These are phyloP conservation scores for Sphaeramia orbicularis DNA, from an alignment of 2,797 vertebrate species.

Conservation along the genomic window DNA sequence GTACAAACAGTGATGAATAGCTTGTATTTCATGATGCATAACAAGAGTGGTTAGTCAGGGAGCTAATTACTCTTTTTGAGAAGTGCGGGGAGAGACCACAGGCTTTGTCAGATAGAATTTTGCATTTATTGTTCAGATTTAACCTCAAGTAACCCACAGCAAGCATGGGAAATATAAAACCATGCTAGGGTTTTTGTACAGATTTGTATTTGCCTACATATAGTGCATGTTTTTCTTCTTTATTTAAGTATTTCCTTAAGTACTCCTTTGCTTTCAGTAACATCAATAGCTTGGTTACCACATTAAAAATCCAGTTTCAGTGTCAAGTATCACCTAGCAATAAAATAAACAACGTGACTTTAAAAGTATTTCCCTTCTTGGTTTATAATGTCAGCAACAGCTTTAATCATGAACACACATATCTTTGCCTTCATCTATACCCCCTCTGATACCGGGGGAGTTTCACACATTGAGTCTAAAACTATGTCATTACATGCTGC, in stretches of 20 bases:
- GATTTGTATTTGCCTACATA: constrained; percentile 36
- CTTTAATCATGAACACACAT: constrained; percentile 30
- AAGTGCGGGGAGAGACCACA: constrained; percentile 25
- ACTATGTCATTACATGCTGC: constrained; percentile 31
- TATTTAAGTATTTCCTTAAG: constrained; percentile 41
- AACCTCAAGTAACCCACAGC: constrained; percentile 36
- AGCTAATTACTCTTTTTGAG: constrained; percentile 52
- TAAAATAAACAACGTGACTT: constrained; percentile 48
- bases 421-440: constrained; percentile 7
- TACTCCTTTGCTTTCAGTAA: constrained; percentile 2
- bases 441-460: background rate
- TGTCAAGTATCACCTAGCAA: constrained; percentile 11
- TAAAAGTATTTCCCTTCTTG: constrained; percentile 16
- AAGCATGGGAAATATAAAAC: constrained; percentile 3
- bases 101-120: constrained; percentile 40
- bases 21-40: constrained; percentile 46
- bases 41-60: constrained; percentile 52
- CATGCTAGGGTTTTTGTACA: constrained; percentile 19
- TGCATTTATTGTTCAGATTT: constrained; percentile 34
- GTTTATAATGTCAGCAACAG: background rate
- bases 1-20: constrained; percentile 13
- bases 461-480: constrained; percentile 52
- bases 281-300: constrained; percentile 11
- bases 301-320: constrained; percentile 30
- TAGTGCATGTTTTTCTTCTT: constrained; percentile 20